Conservation (phyloP, 2,113 vertebrate genomes). For the Myocastor coypus region DNA sequence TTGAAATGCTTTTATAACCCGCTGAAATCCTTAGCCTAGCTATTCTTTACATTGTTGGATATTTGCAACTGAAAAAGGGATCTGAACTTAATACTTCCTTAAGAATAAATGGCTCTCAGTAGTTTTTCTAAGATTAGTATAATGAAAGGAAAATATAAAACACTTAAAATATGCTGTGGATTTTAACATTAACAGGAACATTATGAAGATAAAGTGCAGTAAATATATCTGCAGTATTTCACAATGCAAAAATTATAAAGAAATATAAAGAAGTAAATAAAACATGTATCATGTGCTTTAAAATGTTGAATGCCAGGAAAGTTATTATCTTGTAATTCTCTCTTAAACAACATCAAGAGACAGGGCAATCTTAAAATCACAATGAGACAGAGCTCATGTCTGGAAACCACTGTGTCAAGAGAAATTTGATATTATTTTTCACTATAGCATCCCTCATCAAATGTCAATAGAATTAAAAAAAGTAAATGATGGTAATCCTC, state of each 20-base stretch:
- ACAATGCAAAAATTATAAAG: constrained; percentile 13
- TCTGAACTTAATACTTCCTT: not conserved
- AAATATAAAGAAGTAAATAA: constrained; percentile 43
- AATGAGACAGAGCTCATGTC: not conserved
- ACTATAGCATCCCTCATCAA: not conserved
- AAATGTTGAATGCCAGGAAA: constrained; percentile 14
- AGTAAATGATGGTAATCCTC: not conserved
- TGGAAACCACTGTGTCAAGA: not conserved
- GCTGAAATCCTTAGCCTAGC: not conserved
- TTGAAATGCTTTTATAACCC: not conserved
- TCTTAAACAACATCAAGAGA: constrained; percentile 35
- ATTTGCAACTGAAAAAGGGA: not conserved
- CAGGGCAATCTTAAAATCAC: not conserved
- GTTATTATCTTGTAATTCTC: constrained; percentile 24
- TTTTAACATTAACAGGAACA: constrained; percentile 40
- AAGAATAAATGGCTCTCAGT: not conserved
- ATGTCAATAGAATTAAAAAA: constrained; percentile 33
- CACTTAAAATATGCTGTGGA: not conserved
- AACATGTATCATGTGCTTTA: not conserved
- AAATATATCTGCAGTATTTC: not conserved
- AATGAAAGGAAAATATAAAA: constrained; percentile 47
- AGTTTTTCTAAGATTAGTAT: not conserved
- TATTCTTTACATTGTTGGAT: not conserved
- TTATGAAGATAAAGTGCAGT: constrained; percentile 61
- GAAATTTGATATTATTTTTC: constrained; percentile 4